These are phyloP conservation scores for Cygnus buccinator DNA, from an alignment of 2,113 vertebrate species.

Conservation along the genomic window DNA sequence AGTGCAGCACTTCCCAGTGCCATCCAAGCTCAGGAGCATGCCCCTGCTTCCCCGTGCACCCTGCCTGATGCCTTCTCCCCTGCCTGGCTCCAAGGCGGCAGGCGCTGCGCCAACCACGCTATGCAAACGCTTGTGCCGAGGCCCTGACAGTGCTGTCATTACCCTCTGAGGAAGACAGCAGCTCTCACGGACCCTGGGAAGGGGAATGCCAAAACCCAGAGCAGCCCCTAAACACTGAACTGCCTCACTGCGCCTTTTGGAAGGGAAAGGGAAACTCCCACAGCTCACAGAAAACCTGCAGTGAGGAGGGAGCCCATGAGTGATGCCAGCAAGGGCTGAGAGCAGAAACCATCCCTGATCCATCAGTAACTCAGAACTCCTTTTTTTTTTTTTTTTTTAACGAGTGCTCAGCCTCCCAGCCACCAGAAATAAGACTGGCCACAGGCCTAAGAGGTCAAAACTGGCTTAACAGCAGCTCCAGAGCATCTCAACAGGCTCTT, in stretches of 20 bases:
- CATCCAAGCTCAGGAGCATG: not conserved
- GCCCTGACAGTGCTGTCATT: not conserved
- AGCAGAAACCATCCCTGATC: not conserved
- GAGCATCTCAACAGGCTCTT: not conserved
- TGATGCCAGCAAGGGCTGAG: not conserved
- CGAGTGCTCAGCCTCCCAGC: not conserved
- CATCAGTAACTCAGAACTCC: not conserved
- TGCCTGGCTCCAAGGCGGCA: not conserved
- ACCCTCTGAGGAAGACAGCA: not conserved
- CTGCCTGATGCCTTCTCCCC: not conserved
- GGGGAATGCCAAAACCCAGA: not conserved
- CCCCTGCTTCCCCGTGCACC: not conserved
- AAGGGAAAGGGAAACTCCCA: not conserved
- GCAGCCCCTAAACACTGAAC: not conserved
- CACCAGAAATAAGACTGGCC: not conserved
- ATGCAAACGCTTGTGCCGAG: not conserved
- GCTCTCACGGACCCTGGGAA: not conserved
- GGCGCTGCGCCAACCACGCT: not conserved
- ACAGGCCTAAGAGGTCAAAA: not conserved
- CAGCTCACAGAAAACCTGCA: not conserved
- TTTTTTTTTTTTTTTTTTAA: not conserved
- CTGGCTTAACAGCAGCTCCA: not conserved
- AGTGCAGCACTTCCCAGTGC: not conserved
- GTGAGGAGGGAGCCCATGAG: not conserved
- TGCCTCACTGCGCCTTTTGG: not conserved